Conservation (phyloP, 1,140 invertebrate genomes). For the Myzus persicae region DNA sequence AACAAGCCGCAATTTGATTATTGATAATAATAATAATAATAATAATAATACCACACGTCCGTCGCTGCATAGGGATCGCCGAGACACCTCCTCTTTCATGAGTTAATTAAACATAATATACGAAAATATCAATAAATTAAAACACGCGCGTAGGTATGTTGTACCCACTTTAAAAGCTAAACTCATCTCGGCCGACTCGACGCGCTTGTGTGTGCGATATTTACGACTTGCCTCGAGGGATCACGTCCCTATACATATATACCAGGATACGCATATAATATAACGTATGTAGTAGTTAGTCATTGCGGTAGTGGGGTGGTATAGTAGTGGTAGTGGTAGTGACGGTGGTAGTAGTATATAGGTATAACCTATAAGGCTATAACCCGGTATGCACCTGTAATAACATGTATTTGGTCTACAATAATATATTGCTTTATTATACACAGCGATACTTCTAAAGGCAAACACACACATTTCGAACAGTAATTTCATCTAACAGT, state of each 20-base stretch:
- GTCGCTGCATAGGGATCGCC: background rate
- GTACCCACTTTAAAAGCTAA: background rate
- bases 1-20: background rate
- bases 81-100: background rate
- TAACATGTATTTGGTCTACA: background rate
- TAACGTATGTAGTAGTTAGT: background rate
- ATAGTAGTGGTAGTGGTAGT: background rate
- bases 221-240: conserved; percentile 11
- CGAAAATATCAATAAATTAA: conserved; percentile 15
- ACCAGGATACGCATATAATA: background rate
- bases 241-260: background rate
- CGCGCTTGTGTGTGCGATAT: background rate
- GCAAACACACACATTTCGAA: background rate
- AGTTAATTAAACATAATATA: conserved; percentile 6
- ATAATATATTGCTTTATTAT: background rate
- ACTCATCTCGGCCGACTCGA: background rate
- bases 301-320: too few relatives aligned
- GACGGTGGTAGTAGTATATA: background rate
- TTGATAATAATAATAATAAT: background rate
- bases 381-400: background rate
- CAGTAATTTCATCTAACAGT: background rate
- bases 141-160: background rate
- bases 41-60: background rate
- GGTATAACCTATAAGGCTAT: background rate
- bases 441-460: background rate